These are phyloP conservation scores for Rissa tridactyla DNA, from an alignment of 2,113 vertebrate species.

Conservation along the genomic window DNA sequence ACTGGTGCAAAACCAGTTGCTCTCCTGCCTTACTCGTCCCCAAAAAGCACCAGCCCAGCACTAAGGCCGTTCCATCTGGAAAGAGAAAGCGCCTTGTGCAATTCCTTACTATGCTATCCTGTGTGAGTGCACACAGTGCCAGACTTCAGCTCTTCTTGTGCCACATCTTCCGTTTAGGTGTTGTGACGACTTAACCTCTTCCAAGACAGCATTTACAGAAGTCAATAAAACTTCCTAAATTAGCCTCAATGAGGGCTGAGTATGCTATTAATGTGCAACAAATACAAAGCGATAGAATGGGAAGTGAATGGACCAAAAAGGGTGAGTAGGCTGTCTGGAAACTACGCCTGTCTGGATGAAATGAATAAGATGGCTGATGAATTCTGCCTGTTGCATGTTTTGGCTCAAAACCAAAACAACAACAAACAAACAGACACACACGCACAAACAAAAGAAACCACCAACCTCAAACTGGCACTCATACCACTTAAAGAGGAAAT, in stretches of 20 bases:
- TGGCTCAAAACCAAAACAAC: not conserved
- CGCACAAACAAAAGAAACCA: too few relatives aligned
- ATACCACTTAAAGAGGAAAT: not conserved
- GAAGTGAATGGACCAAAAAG: not conserved
- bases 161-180: not conserved
- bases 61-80: not conserved
- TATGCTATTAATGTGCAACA: not conserved
- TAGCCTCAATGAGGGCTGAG: rapidly evolving
- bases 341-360: not conserved
- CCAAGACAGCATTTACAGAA: not conserved
- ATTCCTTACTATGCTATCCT: not conserved
- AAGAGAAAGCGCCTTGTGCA: not conserved
- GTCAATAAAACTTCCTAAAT: not conserved
- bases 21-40: not conserved
- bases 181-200: not conserved
- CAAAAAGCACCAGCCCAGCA: not conserved
- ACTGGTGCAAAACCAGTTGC: not conserved
- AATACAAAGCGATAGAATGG: not conserved
- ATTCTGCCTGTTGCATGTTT: not conserved
- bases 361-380: not conserved
- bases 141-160: not conserved
- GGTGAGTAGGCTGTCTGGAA: not conserved
- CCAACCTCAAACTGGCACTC: not conserved
- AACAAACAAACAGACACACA: too few relatives aligned
- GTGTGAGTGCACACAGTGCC: not conserved